These are phyloP conservation scores for Taurulus bubalis DNA, from an alignment of 2,113 vertebrate genomes.

Conservation along the genomic window DNA sequence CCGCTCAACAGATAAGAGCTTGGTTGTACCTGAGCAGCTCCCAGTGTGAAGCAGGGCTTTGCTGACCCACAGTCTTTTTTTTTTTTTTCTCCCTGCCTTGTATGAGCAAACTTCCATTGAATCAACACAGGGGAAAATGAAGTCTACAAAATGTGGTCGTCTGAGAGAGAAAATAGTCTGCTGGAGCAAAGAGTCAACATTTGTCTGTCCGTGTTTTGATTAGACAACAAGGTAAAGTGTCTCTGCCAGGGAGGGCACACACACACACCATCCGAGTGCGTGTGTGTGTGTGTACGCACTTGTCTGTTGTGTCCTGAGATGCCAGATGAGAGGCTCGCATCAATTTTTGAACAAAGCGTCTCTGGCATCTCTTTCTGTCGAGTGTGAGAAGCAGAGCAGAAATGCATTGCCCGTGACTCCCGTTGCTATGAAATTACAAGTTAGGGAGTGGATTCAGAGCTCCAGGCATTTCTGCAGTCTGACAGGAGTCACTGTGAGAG, in stretches of 20 bases:
- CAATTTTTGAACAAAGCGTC: conserved; percentile 81
- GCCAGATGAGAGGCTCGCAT: conserved; percentile 76
- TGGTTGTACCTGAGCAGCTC: conserved; percentile 6
- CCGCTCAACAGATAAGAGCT: conserved; percentile 33
- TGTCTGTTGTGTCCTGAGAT: conserved; percentile 60
- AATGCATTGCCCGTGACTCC: conserved; percentile 45
- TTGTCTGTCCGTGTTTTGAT: conserved; percentile 40
- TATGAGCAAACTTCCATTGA: background rate
- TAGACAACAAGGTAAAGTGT: conserved; percentile 40
- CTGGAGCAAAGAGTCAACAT: conserved; percentile 37
- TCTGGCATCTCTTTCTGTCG: conserved; percentile 62
- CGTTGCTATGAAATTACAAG: conserved; percentile 55
- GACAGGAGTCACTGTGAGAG: conserved; percentile 46
- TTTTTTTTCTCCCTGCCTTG: background rate
- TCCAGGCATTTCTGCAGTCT: conserved; percentile 40
- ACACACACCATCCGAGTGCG: background rate
- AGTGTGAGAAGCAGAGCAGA: conserved; percentile 44
- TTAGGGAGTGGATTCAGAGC: conserved; percentile 51
- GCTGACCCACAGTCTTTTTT: background rate
- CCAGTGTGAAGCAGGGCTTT: background rate
- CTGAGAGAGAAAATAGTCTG: conserved; percentile 26
- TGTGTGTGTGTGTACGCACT: background rate
- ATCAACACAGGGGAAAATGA: background rate
- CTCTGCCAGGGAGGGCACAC: conserved; percentile 13
- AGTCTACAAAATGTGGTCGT: background rate